Percentiles rank a stretch among this genome's conserved stretches.
Conservation (phyloP, 2,888 invertebrate species). For the Pediacus dermestoides region DNA sequence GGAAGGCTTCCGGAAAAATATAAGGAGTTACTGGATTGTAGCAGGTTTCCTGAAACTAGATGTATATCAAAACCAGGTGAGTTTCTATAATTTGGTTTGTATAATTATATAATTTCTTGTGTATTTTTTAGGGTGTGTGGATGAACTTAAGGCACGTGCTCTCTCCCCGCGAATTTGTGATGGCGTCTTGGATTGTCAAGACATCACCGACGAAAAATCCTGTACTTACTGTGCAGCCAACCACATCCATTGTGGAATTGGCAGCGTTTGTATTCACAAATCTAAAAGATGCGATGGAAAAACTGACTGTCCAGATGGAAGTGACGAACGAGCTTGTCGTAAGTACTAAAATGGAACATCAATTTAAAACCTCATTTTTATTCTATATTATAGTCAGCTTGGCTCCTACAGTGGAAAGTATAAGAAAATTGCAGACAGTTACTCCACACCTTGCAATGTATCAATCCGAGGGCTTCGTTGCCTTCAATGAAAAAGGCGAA, state of each 20-base stretch:
- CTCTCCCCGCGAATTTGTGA: slow-evolving; percentile 78
- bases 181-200: slow-evolving; percentile 81
- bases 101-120: slow-evolving; percentile 11
- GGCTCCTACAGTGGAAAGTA: slow-evolving; percentile 64
- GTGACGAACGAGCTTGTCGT: slow-evolving; percentile 84
- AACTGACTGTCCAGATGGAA: slow-evolving; percentile 79
- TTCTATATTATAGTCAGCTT: slow-evolving; percentile 62
- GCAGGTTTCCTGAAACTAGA: slow-evolving; percentile 72
- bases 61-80: slow-evolving; percentile 75
- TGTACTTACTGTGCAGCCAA: slow-evolving; percentile 76
- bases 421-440: slow-evolving; percentile 61
- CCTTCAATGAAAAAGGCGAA: slow-evolving; percentile 79
- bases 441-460: slow-evolving; percentile 69
- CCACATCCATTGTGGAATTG: slow-evolving; percentile 74
- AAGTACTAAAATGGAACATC: slow-evolving; percentile 48
- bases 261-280: slow-evolving; percentile 68
- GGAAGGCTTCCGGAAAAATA: slow-evolving; percentile 68
- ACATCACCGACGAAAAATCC: slow-evolving; percentile 74
- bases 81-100: slow-evolving; percentile 9
- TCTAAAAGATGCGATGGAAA: slow-evolving; percentile 77
- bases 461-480: slow-evolving; percentile 73
- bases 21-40: slow-evolving; percentile 71
- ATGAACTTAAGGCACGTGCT: slow-evolving; percentile 69
- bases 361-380: slow-evolving; percentile 5
- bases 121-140: slow-evolving; percentile 63